Base-by-base conservation (phyloP, 1,140 invertebrate genomes). In the Hylyphantes graminicola region DNA sequence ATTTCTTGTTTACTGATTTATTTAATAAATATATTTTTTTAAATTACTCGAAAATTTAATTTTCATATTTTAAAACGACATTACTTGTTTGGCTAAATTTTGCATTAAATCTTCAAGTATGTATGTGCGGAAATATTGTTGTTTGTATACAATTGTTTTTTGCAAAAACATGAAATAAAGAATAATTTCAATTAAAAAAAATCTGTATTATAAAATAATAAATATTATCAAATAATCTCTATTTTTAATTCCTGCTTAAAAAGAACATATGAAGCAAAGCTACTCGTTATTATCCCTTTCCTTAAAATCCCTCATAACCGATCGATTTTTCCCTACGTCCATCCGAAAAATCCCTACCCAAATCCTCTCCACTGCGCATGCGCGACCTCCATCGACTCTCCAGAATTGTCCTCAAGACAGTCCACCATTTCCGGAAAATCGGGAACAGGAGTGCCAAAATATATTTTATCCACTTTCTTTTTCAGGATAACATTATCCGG, bases 321-420 rank as follows among this genome's bases (percentile, higher is more conserved):
- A 68, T 70, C 68, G 61, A 83, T 74, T 63, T 35, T 63, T 83
- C 80, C 80, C 80, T 35, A 53, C 15, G 67, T 21, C 19, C 50
- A 74, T 48, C 68, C 48, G 67, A 55, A 83, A 83, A 83, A 53
- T 73, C 72, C 17, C 35, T n/a, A 10, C 53, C 11, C 13, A 59
- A n/a, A 11, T 12, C 61, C 12, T 48, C 12, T 17, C 35, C 35
- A 67, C 63, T 10, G 48, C 80, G 80, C 80, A 83, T 83, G 80
- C 72, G 80, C 80, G 80, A 83, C 80, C 80, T 83, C 80, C 53
- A 83, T 75, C 80, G 80, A 55, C 80, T 67, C 59, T 12, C 19
- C 15, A 19, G 10, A 64, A 65, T 70, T 74, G 68, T 70, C 70
- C 80, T 63, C 57, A 54, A 21, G 73, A 17, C 55, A 15, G 53